Conservation (phyloP, 2,888 invertebrate genomes). For the Rhaphigaster nebulosa region DNA sequence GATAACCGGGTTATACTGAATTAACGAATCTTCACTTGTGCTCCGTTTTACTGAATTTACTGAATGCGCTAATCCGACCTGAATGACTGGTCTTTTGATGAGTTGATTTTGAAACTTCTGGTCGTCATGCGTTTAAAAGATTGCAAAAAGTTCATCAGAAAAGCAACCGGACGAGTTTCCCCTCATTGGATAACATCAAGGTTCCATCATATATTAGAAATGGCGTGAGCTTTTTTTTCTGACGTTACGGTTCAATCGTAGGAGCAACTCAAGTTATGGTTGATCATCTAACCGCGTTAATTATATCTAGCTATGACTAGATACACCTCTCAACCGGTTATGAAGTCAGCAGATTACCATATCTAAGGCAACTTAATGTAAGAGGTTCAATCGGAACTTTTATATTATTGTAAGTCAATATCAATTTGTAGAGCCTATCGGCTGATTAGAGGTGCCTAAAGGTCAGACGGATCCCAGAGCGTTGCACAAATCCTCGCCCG, state of each 20-base stretch:
- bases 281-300: too few species aligned
- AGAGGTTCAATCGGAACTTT: background rate
- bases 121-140: background rate
- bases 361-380: background rate
- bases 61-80: too few species aligned
- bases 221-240: too few species aligned
- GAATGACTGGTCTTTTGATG: background rate
- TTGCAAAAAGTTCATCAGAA: background rate
- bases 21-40: too few species aligned
- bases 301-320: background rate
- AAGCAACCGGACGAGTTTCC: background rate
- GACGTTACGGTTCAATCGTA: too few species aligned
- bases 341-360: background rate
- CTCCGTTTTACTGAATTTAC: too few species aligned
- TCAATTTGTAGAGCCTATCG: background rate
- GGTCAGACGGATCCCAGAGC: background rate
- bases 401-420: background rate
- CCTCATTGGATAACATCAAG: background rate
- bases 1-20: too few species aligned
- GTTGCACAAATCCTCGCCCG: background rate
- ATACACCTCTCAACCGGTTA: background rate
- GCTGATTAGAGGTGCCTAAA: background rate
- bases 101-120: background rate
- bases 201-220: background rate
- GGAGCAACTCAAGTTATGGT: too few species aligned